These are phyloP conservation scores for Xiphydria camelus DNA, from an alignment of 2,888 invertebrate genomes.

Conservation along the genomic window DNA sequence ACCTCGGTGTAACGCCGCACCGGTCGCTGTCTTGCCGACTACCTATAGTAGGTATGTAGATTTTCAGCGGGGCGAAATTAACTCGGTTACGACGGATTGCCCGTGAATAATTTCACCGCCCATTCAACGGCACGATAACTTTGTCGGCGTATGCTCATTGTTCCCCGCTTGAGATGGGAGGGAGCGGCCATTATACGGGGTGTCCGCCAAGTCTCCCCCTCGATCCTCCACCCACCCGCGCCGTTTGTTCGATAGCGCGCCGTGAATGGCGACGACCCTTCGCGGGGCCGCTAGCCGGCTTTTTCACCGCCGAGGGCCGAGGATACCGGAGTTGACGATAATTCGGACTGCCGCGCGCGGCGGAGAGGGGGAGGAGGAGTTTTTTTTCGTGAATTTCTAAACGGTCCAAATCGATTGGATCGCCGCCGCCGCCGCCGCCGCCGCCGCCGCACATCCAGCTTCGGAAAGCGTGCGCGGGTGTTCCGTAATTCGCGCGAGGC, in stretches of 20 bases:
- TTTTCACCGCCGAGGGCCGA: slow-evolving; percentile 22
- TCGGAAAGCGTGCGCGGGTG: too few relatives aligned
- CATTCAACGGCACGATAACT: slow-evolving; percentile 49
- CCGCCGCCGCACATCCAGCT: too few relatives aligned
- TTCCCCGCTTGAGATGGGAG: slow-evolving; percentile 25
- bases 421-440: too few relatives aligned
- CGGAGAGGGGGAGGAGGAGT: neutral
- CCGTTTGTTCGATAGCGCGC: slow-evolving; percentile 43
- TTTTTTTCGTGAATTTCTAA: too few relatives aligned
- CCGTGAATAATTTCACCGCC: slow-evolving; percentile 53
- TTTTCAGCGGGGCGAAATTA: slow-evolving; percentile 41
- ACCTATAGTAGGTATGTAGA: too few relatives aligned
- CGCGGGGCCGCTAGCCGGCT: slow-evolving; percentile 26
- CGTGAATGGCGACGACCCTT: slow-evolving; percentile 35
- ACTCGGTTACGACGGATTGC: slow-evolving; percentile 53
- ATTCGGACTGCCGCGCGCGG: slow-evolving; percentile 13
- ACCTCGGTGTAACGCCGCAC: slow-evolving; percentile 2
- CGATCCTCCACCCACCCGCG: slow-evolving; percentile 14
- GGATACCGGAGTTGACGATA: slow-evolving; percentile 34
- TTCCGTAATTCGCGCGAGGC: too few relatives aligned
- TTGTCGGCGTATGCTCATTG: slow-evolving; percentile 50
- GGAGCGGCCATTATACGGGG: slow-evolving; percentile 20
- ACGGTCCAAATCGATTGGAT: too few relatives aligned
- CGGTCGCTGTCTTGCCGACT: slow-evolving; percentile 27
- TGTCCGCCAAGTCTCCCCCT: slow-evolving; percentile 11